Percentiles rank a stretch among this genome's conserved stretches.
These are phyloP conservation scores for Gopherus evgoodei DNA, from an alignment of 2,113 vertebrate genomes.

Conservation along the genomic window DNA sequence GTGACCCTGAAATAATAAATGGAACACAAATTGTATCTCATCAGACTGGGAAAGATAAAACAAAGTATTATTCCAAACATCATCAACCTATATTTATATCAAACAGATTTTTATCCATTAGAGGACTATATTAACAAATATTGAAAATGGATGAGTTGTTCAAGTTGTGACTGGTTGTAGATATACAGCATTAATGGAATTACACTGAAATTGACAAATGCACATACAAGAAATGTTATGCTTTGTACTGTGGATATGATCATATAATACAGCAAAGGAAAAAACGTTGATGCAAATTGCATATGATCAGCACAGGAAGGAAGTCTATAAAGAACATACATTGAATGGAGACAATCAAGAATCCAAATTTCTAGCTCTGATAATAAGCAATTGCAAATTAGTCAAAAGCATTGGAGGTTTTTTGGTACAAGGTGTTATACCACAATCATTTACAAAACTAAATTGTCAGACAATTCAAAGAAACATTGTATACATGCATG, in stretches of 20 bases:
- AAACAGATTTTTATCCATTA: neutral
- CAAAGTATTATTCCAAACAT: neutral
- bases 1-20: neutral
- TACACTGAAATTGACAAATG: neutral
- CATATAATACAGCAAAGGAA: fast-evolving
- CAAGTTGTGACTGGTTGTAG: neutral
- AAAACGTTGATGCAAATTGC: neutral
- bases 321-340: neutral
- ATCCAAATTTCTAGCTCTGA: neutral
- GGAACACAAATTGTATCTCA: neutral
- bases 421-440: neutral
- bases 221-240: neutral
- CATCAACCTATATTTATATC: neutral
- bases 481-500: neutral
- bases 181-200: neutral
- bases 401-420: neutral
- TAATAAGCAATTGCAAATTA: neutral
- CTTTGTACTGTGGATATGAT: neutral
- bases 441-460: neutral
- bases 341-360: neutral
- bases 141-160: neutral
- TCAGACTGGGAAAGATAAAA: neutral
- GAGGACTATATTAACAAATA: neutral
- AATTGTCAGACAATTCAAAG: neutral
- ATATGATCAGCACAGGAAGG: neutral